phyloP scores from a whole-genome alignment of 2,888 invertebrate species.

The Incurvaria masculella region DNA sequence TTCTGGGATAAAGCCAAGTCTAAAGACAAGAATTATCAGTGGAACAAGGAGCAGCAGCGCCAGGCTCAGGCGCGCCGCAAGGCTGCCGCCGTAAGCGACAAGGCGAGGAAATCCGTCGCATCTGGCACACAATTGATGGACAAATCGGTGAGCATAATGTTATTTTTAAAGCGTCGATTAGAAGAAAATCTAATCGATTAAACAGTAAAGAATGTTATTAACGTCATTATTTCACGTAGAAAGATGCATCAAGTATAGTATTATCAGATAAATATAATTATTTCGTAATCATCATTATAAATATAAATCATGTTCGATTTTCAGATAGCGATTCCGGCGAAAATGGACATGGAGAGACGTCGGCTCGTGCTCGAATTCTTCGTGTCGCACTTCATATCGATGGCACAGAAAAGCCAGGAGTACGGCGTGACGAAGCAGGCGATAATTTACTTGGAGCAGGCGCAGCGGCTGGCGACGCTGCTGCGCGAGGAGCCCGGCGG shows the following conservation, averaged over 20 bases:
- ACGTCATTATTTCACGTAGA: no score
- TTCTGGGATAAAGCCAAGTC: constrained; percentile 51
- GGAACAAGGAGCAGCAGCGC: constrained; percentile 39
- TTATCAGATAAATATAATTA: constrained; percentile 1
- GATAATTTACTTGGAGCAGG: constrained; percentile 67
- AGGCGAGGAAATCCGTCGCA: constrained; percentile 30
- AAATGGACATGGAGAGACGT: constrained; percentile 58
- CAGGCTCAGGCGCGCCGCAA: constrained; percentile 38
- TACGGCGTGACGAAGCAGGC: constrained; percentile 61
- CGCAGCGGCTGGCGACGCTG: constrained; percentile 61
- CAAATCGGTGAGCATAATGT: not conserved
- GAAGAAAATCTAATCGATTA: no score
- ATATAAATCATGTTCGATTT: constrained; percentile 24
- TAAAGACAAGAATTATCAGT: constrained; percentile 49
- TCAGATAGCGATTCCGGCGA: constrained; percentile 39
- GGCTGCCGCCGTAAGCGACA: constrained; percentile 21
- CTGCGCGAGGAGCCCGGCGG: constrained; percentile 57
- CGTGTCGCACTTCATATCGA: constrained; percentile 67
- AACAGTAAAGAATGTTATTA: no score
- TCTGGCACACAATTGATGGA: constrained; percentile 25
- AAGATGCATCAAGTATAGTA: not conserved
- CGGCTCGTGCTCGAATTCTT: constrained; percentile 67
- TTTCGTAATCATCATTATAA: constrained; percentile 24
- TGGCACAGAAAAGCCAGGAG: constrained; percentile 63
- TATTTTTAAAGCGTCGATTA: no score